Evolutionary conservation across 2,797 vertebrate genomes (phyloP), one percentile per base, ranked within the genome.

Genomic region (Peromyscus melanophrys): DNA sequence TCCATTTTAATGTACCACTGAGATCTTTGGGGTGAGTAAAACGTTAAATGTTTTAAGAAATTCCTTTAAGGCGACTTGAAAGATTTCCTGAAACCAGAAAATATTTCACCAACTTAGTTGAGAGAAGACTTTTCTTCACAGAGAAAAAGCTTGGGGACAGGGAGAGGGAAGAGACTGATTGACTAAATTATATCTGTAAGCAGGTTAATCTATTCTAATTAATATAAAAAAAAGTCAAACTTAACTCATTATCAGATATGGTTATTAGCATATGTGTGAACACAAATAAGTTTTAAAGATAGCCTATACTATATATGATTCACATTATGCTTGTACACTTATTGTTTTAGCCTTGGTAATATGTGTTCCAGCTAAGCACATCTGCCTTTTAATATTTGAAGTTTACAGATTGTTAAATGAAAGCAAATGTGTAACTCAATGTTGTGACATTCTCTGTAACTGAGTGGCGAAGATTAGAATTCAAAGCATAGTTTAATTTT

Each of bases 351-450:
- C 55, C 57, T 89, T 83, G 69, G 3, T 78, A 87, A 73, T 61
- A 61, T 81, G 90, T 92, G 65, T 85, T 90, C 59, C 80, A 89
- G 52, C 27, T 23, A 89, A 88, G n/a, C 6, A 61, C 4, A 21
- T 40, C 78, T 86, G 49, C 59, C 55, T 29, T 76, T 84, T 29
- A 71, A 52, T 17, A 65, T 40, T 80, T 73, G 40, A 75, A 75
- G 90, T 93, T 94, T 85, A 90, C 9, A 63, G 57, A 29, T 81
- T 77, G 25, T 27, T 95, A 94, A 93, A 92, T 73, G 40, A 96
- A 94, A 97, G n/a, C 75, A 95, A 93, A 46, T 86, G 34, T 65
- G 34, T 80, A 94, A 94, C 78, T 92, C 57, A 52, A 80, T 86
- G 3, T 93, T 76, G 37, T 57, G 78, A 40, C 19, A 46, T 52